Conservation (phyloP, 2,113 vertebrate genomes). For the Baryphthengus martii region DNA sequence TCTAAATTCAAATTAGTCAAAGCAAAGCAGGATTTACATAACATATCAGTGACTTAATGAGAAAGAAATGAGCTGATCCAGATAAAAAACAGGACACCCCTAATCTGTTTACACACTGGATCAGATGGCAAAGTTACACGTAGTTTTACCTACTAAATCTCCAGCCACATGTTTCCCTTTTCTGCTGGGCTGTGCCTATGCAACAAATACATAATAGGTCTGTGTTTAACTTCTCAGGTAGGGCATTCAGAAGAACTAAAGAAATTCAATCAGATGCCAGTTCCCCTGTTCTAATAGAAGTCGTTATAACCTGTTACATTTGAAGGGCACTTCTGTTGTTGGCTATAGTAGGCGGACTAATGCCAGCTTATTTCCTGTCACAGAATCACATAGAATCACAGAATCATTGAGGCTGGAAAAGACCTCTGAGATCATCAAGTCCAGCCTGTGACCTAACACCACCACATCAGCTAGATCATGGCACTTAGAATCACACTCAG, state of each 20-base stretch:
- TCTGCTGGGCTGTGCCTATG: neutral
- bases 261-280: neutral
- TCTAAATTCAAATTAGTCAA: conserved; percentile 18
- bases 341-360: neutral
- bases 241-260: neutral
- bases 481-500: too few species aligned
- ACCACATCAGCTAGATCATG: too few species aligned
- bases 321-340: conserved; percentile 13
- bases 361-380: neutral
- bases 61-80: conserved; percentile 29
- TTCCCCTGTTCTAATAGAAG: neutral
- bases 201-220: neutral
- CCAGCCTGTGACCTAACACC: too few species aligned
- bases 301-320: neutral
- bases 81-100: conserved; percentile 1
- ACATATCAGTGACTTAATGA: neutral
- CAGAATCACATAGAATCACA: too few species aligned
- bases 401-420: too few species aligned
- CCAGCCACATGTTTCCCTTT: neutral
- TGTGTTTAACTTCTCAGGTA: neutral
- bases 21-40: conserved; percentile 18
- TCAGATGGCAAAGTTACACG: neutral
- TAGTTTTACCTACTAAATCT: neutral
- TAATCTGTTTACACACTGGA: conserved; percentile 30
- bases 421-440: too few species aligned